Base-by-base conservation (phyloP, 2,797 vertebrate species). In the Neosalanx taihuensis region DNA sequence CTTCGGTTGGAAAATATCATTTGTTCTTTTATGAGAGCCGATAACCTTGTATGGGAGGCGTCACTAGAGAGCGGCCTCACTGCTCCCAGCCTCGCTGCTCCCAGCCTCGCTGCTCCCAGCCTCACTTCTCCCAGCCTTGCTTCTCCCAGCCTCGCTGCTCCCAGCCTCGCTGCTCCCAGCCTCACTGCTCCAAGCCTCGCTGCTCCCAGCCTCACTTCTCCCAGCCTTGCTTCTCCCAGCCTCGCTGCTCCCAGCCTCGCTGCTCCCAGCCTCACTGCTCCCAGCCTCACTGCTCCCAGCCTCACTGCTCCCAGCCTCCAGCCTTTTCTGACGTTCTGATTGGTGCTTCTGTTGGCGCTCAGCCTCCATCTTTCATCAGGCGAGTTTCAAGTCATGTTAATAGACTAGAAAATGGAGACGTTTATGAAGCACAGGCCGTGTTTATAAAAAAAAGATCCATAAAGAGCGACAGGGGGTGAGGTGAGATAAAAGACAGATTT, bases 371-470 rank as follows among this genome's bases (percentile, higher is more conserved):
- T 95, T 96, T 97, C 95, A 97, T 97, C 96, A 96, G 93, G 93
- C 92, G 92, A 94, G 94, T 95, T 94, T 96, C 93, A 96, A 95
- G 94, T 96, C 96, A 97, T 95, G 95, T 96, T 97, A 98, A 98
- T 97, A 97, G 95, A 97, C 94, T 96, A 95, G 96, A 96, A 98
- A 97, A 97, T 97, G 95, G 94, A 96, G 96, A 97, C 96, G 94
- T 97, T 97, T 96, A 96, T 96, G 96, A 98, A 98, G 95, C 96
- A 97, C 96, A 94, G 94, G 94, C 93, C 85, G 91, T 96, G 96
- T 97, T 97, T 98, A 96, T 97, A 94, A 96, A 96, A 96, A 96
- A 97, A 97, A n/a, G n/a, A n/a, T 98, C 96, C 94, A 96, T 97
- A 96, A 96, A 96, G 94, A 95, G 94, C 94, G 95, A 95, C 94